A percentile compares a stretch with the other conserved stretches of the same genome.
These are phyloP conservation scores for Holocentrus rufus DNA, from an alignment of 2,797 vertebrate genomes.

Conservation along the genomic window DNA sequence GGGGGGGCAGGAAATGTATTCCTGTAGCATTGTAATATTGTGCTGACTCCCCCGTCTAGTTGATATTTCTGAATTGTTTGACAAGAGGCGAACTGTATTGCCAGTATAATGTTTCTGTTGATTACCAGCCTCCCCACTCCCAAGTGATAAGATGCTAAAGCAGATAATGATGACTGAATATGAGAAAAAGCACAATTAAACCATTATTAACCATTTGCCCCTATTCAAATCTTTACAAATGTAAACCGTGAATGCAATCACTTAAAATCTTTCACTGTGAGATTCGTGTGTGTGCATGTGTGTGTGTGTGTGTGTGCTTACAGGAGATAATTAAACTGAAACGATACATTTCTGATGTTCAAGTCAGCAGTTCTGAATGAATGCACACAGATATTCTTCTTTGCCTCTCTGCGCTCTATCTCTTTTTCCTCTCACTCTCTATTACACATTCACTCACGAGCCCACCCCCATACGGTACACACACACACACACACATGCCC, in stretches of 20 bases:
- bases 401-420: conserved; percentile 33
- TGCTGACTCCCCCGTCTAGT: conserved; percentile 66
- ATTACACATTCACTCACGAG: conserved; percentile 55
- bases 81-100: conserved; percentile 71
- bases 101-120: conserved; percentile 63
- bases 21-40: conserved; percentile 58
- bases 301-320: conserved; percentile 45
- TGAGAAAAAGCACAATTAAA: conserved; percentile 45
- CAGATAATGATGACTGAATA: conserved; percentile 58
- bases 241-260: conserved; percentile 59
- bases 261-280: conserved; percentile 53
- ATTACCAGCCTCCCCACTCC: conserved; percentile 49
- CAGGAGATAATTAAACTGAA: conserved; percentile 63
- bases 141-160: conserved; percentile 64
- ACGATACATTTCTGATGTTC: conserved; percentile 37
- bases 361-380: conserved; percentile 44
- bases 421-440: conserved; percentile 47
- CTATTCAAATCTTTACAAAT: conserved; percentile 57
- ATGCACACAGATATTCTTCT: conserved; percentile 31
- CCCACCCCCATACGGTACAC: background rate
- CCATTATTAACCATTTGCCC: conserved; percentile 43
- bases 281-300: conserved; percentile 44
- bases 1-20: conserved; percentile 56
- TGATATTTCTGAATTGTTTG: conserved; percentile 64
- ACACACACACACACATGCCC: conserved; percentile 1